These are phyloP conservation scores for Acromyrmex echinatior DNA, from an alignment of 1,140 invertebrate species.

Conservation along the genomic window DNA sequence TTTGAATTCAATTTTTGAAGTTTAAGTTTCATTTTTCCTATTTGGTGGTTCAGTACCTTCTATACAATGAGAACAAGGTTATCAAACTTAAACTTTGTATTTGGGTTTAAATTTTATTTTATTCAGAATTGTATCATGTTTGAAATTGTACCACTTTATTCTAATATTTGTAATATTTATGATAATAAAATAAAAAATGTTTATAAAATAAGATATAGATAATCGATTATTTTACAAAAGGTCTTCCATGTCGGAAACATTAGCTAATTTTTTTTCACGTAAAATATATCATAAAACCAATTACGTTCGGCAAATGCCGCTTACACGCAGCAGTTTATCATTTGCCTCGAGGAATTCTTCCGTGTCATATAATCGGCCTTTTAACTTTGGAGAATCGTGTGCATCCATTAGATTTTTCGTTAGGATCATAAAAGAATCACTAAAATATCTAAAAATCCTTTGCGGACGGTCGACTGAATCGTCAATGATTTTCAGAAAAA, in stretches of 20 bases:
- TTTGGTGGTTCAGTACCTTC: no score
- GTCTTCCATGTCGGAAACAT: neutral
- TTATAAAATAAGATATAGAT: no score
- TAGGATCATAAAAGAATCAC: slow-evolving; percentile 46
- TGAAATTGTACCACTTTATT: no score
- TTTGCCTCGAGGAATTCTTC: slow-evolving; percentile 71
- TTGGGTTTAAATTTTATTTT: no score
- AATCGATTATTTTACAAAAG: neutral
- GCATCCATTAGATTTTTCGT: slow-evolving; percentile 9
- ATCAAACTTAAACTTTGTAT: no score
- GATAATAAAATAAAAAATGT: neutral
- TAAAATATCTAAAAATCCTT: neutral
- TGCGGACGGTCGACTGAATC: neutral
- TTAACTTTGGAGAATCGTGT: slow-evolving; percentile 51
- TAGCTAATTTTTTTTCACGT: slow-evolving; percentile 73
- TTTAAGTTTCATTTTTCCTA: no score
- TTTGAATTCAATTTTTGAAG: no score
- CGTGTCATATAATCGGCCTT: slow-evolving; percentile 35
- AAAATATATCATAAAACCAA: slow-evolving; percentile 80
- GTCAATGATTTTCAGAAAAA: neutral
- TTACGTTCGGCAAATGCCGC: slow-evolving; percentile 68
- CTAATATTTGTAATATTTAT: neutral
- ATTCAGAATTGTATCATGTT: no score
- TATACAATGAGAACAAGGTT: no score
- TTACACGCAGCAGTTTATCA: slow-evolving; percentile 73